Base-by-base conservation (phyloP, 2,113 vertebrate species). In the Nothoprocta pentlandii region DNA sequence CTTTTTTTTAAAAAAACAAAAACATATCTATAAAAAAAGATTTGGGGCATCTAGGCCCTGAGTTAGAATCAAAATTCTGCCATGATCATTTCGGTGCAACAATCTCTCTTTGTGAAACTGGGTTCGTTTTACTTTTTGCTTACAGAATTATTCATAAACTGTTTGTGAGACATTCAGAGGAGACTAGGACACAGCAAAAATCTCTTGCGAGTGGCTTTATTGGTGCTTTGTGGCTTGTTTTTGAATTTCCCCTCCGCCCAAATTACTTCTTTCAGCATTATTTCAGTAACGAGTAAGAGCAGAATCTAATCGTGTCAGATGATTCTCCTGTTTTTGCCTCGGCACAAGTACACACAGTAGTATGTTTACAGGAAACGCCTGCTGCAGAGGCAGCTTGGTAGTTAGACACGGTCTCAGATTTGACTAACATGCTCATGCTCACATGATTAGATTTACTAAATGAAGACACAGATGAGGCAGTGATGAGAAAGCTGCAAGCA, bases 311-410 rank as follows among this genome's bases (percentile, higher is more conserved):
- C 46, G 51, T 61, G 68, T 80, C 63, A 79, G 89, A 86, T 94
- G 88, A 95, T 82, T 87, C 85, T 61, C 92, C 56, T 89, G 90
- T 44, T 84, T 93, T 73, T 81, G 92, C 94, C 94, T 54, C 64
- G 49, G 66, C 76, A 71, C 53, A 80, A 74, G 85, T 16, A 11
- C n/a, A 14, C 68, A 16, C 19, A 85, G 92, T 83, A 77, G 69
- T 80, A 32, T 92, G 81, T 78, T 93, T 79, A 94, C 96, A 97
- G 97, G 96, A 97, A 98, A 87, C 92, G 94, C 90, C 94, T 3
- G 96, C 95, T 36, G 90, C 75, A 47, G 85, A 80, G 87, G 90
- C 96, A 73, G 82, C 89, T 84, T 67, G 93, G 47, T 91, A 83
- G 47, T 46, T 75, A 80, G 86, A 74, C 87, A 67, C 36, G 62